Evolutionary conservation across 2,113 vertebrate species (phyloP).

Genomic region (Lanius collurio): DNA sequence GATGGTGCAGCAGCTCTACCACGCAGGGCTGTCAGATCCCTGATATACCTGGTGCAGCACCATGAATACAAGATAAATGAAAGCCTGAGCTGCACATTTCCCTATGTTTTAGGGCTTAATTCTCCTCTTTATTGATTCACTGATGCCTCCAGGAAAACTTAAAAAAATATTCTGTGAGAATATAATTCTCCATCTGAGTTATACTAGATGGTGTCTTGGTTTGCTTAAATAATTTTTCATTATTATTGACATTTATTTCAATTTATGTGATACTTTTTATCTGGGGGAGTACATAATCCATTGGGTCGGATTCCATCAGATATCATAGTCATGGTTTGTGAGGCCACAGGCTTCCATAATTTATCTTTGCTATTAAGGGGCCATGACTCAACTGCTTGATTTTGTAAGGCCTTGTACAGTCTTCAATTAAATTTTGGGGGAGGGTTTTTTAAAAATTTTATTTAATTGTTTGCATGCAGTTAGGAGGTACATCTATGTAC

Average conservation of each 20-base stretch:
- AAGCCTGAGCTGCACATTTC: slow-evolving; percentile 43
- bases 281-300: background rate
- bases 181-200: slow-evolving; percentile 14
- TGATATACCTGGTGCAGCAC: slow-evolving; percentile 36
- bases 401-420: background rate
- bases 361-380: background rate
- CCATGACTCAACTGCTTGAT: background rate
- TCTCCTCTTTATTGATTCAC: slow-evolving; percentile 24
- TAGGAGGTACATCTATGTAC: background rate
- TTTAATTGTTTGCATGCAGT: background rate
- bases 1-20: slow-evolving; percentile 68
- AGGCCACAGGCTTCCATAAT: background rate
- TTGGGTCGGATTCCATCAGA: background rate
- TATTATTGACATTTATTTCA: background rate
- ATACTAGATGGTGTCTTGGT: background rate
- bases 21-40: slow-evolving; percentile 64
- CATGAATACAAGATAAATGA: slow-evolving; percentile 41
- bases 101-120: slow-evolving; percentile 65
- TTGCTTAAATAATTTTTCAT: background rate
- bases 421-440: background rate
- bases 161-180: background rate
- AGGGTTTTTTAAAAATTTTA: background rate
- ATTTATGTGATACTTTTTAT: background rate
- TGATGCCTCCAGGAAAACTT: slow-evolving; percentile 1
- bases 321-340: background rate